These are phyloP conservation scores for Echinarachnius parma DNA, from an alignment of 53 echinoderm and acorn worm species.

Conservation along the genomic window DNA sequence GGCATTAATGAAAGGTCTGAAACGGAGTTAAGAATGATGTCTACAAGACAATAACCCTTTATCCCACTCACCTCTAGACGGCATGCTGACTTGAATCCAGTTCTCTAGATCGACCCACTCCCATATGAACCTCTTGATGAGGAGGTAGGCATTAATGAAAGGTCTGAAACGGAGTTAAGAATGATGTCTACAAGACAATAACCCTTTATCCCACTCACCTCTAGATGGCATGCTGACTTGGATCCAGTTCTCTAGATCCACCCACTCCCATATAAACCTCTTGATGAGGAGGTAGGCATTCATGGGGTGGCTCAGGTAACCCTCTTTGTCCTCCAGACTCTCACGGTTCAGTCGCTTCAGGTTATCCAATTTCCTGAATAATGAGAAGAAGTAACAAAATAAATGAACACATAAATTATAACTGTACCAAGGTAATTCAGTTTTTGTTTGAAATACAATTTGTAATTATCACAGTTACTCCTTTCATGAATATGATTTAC, in stretches of 20 bases:
- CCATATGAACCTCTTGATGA: too few species aligned
- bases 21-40: too few species aligned
- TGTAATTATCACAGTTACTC: not conserved
- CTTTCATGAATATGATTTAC: too few species aligned
- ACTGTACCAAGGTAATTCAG: not conserved
- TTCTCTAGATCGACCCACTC: too few species aligned
- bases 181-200: too few species aligned
- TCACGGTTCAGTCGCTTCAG: slow-evolving; percentile 53
- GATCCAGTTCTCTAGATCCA: slow-evolving; percentile 65
- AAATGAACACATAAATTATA: not conserved
- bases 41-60: too few species aligned
- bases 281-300: slow-evolving; percentile 83
- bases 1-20: too few species aligned
- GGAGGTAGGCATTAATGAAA: too few species aligned
- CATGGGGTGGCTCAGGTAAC: slow-evolving; percentile 84
- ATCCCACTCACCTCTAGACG: too few species aligned
- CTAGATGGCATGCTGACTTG: slow-evolving; percentile 27
- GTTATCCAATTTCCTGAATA: slow-evolving; percentile 51
- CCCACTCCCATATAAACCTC: slow-evolving; percentile 92
- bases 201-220: slow-evolving; percentile 21
- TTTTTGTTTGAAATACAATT: not conserved
- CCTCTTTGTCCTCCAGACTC: slow-evolving; percentile 68
- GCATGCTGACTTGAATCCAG: too few species aligned
- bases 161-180: too few species aligned
- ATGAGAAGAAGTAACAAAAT: not conserved